Evolutionary conservation across 2,888 invertebrate species (phyloP).

Genomic region (Linyphia triangularis): DNA sequence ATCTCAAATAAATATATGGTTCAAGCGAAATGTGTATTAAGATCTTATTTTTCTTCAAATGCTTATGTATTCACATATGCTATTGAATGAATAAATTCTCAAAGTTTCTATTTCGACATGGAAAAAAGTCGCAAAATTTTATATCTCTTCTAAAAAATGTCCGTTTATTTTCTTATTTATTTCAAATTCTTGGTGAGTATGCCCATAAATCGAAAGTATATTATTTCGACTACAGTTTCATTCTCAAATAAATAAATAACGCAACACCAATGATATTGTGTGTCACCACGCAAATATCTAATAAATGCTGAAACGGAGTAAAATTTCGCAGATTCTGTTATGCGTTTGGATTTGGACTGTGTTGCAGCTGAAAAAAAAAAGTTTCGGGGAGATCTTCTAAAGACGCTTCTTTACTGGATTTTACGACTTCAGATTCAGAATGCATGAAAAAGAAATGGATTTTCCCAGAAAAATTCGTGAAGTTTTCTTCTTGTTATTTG

Average conservation of each 20-base stretch:
- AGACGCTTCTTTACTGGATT: no score
- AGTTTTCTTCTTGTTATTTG: no score
- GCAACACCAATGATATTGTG: background rate
- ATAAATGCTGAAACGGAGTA: conserved; percentile 27
- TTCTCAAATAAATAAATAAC: conserved; percentile 36
- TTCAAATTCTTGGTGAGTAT: background rate
- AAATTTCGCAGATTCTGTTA: background rate
- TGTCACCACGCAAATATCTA: background rate
- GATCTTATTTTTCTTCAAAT: no score
- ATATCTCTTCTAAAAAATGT: background rate
- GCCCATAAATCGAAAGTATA: conserved; percentile 3
- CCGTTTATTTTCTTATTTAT: background rate
- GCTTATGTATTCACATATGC: no score
- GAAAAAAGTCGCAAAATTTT: background rate
- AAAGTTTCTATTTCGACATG: background rate
- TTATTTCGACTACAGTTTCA: conserved; percentile 11
- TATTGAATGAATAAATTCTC: background rate
- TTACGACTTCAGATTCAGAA: no score
- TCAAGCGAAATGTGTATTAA: no score
- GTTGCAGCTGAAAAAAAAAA: background rate
- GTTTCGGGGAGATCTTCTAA: background rate
- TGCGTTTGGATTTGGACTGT: background rate
- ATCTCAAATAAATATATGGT: no score
- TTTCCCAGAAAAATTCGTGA: no score
- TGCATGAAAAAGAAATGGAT: no score